Evolutionary conservation across 1,140 invertebrate species (phyloP), one percentile per base, ranked within the genome.

Genomic region (Coenobita brevimanus): DNA sequence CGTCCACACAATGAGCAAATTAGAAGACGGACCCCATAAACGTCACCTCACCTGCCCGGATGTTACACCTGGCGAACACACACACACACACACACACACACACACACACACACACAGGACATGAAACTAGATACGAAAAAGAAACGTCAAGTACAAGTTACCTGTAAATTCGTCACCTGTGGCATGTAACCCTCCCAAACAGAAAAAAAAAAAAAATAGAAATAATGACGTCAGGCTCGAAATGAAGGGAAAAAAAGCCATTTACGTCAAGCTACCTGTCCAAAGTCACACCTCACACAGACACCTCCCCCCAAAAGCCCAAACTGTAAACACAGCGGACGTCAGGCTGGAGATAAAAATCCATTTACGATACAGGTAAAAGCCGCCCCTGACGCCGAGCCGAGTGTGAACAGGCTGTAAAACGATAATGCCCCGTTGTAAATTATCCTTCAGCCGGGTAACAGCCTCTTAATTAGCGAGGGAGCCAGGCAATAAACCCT

Each of bases 391-490:
- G 73, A 13, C 73, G 46, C 43, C 33, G 46, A 24, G 33, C 73
- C 15, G 38, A 27, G 79, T 82, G 79, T 82, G 79, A 67, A 67
- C 54, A 67, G 60, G 79, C 43, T 27, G 43, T 82, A 82, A 82
- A 82, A 82, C 30, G 30, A 69, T 82, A 82, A 67, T 67, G 60
- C 62, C 33, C 46, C 36, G 60, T 67, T 82, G 60, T 82, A 82
- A 82, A 82, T 82, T 82, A 67, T 82, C 79, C 79, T 17, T 24
- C 24, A 67, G 33, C 38, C 38, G 27, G 41, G 76, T 79, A 43
- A 67, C 64, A 36, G 60, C 36, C 79, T 82, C 79, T 82, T 82
- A 82, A 82, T 82, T 82, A 67, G 79, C 79, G 60, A 82, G 64
- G 38, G 24, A 46, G 38, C 21, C 60, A n/a, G 50, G 36, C 62